Percentiles rank a stretch among this genome's conserved stretches.
phyloP scores from a whole-genome alignment of 2,888 invertebrate genomes.

The Orthosia gracilis region DNA sequence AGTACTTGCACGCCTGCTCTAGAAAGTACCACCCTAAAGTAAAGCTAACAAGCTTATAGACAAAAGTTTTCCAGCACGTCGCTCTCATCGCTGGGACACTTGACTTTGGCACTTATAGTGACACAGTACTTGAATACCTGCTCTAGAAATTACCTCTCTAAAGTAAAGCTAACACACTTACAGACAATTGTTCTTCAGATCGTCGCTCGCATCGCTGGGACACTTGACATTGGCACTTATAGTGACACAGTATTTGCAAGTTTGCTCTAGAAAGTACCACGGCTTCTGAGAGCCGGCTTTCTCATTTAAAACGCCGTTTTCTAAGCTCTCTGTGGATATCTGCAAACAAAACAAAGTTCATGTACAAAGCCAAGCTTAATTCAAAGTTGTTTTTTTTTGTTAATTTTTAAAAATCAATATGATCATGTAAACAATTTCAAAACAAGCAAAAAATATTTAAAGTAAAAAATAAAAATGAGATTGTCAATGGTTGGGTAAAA shows the following conservation, averaged over 20 bases:
- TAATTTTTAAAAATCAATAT: too few relatives aligned
- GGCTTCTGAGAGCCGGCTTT: conserved; percentile 60
- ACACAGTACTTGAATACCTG: conserved; percentile 71
- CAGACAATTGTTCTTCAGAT: conserved; percentile 65
- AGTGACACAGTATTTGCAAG: conserved; percentile 72
- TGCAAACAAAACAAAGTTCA: conserved; percentile 36
- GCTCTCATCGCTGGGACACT: conserved; percentile 63
- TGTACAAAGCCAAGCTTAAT: too few relatives aligned
- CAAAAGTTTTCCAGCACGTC: conserved; percentile 53
- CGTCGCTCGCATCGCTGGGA: conserved; percentile 61
- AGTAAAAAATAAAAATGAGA: too few relatives aligned
- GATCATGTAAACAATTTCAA: too few relatives aligned
- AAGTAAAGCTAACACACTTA: conserved; percentile 50
- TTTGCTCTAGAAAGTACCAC: conserved; percentile 71
- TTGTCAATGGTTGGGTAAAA: too few relatives aligned
- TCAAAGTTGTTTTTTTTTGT: too few relatives aligned
- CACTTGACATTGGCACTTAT: conserved; percentile 65
- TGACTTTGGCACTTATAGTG: conserved; percentile 65
- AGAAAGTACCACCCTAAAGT: conserved; percentile 1
- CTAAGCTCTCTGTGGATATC: conserved; percentile 68
- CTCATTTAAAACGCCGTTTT: conserved; percentile 73
- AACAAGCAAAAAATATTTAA: too few relatives aligned
- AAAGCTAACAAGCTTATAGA: conserved; percentile 64
- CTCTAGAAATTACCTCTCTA: background rate
- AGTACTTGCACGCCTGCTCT: conserved; percentile 69